Evolutionary conservation across 1,140 invertebrate species (phyloP), one percentile per base, ranked within the genome.

Genomic region (Amyelois transitella): DNA sequence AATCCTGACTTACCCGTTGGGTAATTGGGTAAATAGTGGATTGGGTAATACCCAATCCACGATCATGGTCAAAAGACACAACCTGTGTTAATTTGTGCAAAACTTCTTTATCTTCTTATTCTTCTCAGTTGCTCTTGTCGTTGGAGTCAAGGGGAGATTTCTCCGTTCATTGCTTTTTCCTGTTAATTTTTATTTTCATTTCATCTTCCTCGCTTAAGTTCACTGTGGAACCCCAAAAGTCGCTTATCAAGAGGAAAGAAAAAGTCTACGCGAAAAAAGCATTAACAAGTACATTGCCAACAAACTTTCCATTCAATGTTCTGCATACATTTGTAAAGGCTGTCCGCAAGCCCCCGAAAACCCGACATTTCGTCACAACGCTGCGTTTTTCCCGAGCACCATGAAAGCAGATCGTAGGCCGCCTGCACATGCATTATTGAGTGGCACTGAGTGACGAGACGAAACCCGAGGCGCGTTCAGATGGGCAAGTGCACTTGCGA

Each of bases 381-480:
- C 62, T 68, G 69, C 67, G 72, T 78, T 78, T 74, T 79, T 76
- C 64, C n/a, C 59, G 64, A 62, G 66, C 58, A 67, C 60, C 54
- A 59, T 56, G 55, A 61, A 71, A 71, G 66, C 67, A 58, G 75
- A 74, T 79, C 70, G 77, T 67, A 78, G 72, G 73, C 75, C 68
- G 75, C 59, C 58, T 66, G 74, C 72, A 74, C 67, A 75, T 85
- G 72, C 73, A 85, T 85, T 85, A 85, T 85, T 82, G 77, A 85
- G 81, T 76, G 72, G 72, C 73, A 71, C 79, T 85, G 79, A 85
- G 81, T 81, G 79, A 81, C 75, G 81, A 77, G 76, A 75, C 74
- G 70, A 60, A 67, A 53, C 50, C 53, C 49, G 2, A 20, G 18
- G 56, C 45, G 25, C 60, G 64, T 67, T 76, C 50, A 14, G 19